Conservation (phyloP, 2,113 vertebrate genomes). For the Geococcyx californianus region DNA sequence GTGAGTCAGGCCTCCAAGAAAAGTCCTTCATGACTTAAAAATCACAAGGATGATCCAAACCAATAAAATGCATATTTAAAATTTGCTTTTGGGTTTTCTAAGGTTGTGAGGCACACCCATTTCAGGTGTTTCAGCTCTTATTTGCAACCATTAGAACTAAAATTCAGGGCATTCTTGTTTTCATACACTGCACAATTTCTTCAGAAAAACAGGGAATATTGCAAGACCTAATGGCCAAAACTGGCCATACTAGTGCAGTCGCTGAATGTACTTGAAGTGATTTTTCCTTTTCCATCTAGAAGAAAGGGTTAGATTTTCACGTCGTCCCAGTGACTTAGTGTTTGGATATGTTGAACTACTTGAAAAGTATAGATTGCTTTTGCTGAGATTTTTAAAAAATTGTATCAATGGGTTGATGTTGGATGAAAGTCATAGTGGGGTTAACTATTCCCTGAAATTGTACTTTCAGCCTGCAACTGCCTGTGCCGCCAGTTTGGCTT, state of each 20-base stretch:
- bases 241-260: background rate
- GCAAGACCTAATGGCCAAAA: background rate
- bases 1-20: constrained; percentile 22
- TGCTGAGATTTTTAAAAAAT: background rate
- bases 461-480: background rate
- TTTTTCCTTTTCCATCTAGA: background rate
- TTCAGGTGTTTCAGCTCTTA: background rate
- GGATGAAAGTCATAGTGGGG: background rate
- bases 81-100: constrained; percentile 19
- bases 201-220: background rate
- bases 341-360: background rate
- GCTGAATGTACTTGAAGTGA: background rate
- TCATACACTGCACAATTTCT: background rate
- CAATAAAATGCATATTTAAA: constrained; percentile 37
- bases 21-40: constrained; percentile 40
- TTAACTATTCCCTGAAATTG: background rate
- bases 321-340: background rate
- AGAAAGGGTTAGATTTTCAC: background rate
- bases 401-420: background rate
- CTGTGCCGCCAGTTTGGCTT: background rate
- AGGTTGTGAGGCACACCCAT: background rate
- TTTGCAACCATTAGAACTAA: background rate
- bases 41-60: constrained; percentile 34
- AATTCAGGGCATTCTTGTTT: background rate
- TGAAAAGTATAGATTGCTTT: background rate